Base-by-base conservation (phyloP, 2,797 vertebrate genomes). In the Syngnathus rostellatus region DNA sequence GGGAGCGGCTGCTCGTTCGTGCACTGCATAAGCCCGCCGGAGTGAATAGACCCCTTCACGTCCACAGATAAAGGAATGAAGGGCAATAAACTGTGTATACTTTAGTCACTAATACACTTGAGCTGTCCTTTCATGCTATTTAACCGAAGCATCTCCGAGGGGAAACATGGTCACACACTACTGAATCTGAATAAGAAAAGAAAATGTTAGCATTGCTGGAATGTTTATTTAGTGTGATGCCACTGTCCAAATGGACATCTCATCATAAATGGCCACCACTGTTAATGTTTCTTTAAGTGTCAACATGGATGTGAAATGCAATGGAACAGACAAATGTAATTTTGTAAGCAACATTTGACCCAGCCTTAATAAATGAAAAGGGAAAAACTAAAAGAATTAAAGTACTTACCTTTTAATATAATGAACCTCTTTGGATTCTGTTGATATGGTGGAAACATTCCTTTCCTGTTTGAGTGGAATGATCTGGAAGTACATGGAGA, bases 31-130 rank as follows among this genome's bases (percentile, higher is more conserved):
- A 82, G 78, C 75, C 79, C 63, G 68, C 73, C 64, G 67, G 51
- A 81, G 81, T 84, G 79, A 85, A 84, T 80, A 81, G 79, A 83
- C 73, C 55, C 74, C 75, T 83, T 78, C 81, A 83, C 75, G 69
- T 76, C 75, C 72, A 70, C 76, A 80, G 84, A 85, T 83, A 83
- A 81, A 84, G 68, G 83, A 73, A 79, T 81, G 77, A 80, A 69
- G 74, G 77, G 73, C 76, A 77, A 84, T 81, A 54, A 83, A 84
- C 21, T 70, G 77, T 77, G 79, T 80, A 77, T 81, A 80, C 77
- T 81, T 83, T 81, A 81, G 70, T 80, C 67, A 16, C 70, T 74
- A 76, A 82, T 73, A 83, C 75, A 83, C 82, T 81, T 73, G 72
- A 80, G 81, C 73, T 78, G 78, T 71, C 76, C 75, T 82, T 82